Percentiles rank a stretch among this genome's conserved stretches.
phyloP scores from a whole-genome alignment of 2,113 vertebrate species.

The Menidia beryllina region DNA sequence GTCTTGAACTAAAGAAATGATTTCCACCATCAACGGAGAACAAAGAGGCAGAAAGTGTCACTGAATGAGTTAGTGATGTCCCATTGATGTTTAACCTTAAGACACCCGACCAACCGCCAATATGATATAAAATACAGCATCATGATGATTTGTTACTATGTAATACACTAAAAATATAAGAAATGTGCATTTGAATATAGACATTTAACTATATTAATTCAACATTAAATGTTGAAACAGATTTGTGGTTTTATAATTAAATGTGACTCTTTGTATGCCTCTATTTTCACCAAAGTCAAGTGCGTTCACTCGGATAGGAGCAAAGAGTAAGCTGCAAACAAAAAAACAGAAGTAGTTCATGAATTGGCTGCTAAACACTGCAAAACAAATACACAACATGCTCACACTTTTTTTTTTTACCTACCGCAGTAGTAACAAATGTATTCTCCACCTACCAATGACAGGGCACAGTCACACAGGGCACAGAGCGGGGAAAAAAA shows the following conservation, averaged over 20 bases:
- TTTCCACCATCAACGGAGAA: background rate
- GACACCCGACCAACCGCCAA: too few species aligned
- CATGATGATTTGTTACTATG: too few species aligned
- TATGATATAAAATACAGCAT: too few species aligned
- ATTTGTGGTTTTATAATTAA: too few species aligned
- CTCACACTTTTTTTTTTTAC: slow-evolving; percentile 58
- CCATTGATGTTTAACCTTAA: background rate
- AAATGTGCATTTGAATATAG: too few species aligned
- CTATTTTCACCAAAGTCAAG: background rate
- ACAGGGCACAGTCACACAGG: slow-evolving; percentile 55
- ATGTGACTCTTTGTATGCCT: background rate
- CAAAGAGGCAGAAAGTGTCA: background rate
- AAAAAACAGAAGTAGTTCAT: slow-evolving; percentile 6
- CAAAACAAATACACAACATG: slow-evolving; percentile 63
- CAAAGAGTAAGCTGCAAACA: slow-evolving; percentile 15
- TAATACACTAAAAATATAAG: too few species aligned
- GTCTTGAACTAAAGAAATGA: background rate
- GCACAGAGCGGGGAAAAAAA: slow-evolving; percentile 25
- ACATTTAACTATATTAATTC: too few species aligned
- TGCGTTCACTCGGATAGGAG: slow-evolving; percentile 7
- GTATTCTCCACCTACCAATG: slow-evolving; percentile 78
- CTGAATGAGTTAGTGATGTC: too few species aligned
- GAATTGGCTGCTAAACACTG: slow-evolving; percentile 19
- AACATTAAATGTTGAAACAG: too few species aligned
- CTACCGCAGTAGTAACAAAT: slow-evolving; percentile 82